phyloP scores from a whole-genome alignment of 1,140 invertebrate genomes.

The Anastatus disparis region DNA sequence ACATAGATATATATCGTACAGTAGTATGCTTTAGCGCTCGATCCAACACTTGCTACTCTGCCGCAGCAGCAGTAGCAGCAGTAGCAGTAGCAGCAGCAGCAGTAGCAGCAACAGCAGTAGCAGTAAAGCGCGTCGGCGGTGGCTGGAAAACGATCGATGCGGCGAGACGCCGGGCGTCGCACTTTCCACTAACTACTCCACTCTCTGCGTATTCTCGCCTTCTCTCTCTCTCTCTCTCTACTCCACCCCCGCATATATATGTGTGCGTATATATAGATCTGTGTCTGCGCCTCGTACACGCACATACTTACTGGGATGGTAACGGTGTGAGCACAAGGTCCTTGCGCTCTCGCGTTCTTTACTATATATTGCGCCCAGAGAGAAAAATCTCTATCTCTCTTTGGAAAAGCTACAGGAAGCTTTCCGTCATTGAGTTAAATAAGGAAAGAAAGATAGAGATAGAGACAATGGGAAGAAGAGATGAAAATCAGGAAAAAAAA shows the following conservation, averaged over 20 bases:
- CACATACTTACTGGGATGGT: too few species aligned
- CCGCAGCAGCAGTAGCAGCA: slow-evolving; percentile 43
- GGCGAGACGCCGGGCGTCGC: slow-evolving; percentile 67
- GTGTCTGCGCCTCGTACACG: not conserved
- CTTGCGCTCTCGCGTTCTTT: too few species aligned
- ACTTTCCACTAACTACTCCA: slow-evolving; percentile 57
- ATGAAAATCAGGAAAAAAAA: too few species aligned
- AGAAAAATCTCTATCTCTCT: too few species aligned
- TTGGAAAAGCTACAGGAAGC: too few species aligned
- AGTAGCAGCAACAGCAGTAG: too few species aligned
- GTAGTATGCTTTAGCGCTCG: too few species aligned
- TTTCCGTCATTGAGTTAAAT: too few species aligned
- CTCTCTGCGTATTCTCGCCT: slow-evolving; percentile 3
- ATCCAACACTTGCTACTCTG: slow-evolving; percentile 1
- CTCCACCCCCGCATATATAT: not conserved
- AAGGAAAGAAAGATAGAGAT: too few species aligned
- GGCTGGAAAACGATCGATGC: slow-evolving; percentile 60
- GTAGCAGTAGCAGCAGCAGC: slow-evolving; percentile 24
- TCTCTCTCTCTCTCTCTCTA: not conserved
- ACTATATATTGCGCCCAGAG: too few species aligned
- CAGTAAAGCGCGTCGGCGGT: slow-evolving; percentile 2
- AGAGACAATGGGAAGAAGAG: too few species aligned
- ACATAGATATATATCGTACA: not conserved
- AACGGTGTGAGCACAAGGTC: too few species aligned
- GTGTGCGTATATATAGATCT: not conserved